Evolutionary conservation across 1,140 invertebrate species (phyloP), one percentile per base, ranked within the genome.

Genomic region (Drosophila novamexicana): DNA sequence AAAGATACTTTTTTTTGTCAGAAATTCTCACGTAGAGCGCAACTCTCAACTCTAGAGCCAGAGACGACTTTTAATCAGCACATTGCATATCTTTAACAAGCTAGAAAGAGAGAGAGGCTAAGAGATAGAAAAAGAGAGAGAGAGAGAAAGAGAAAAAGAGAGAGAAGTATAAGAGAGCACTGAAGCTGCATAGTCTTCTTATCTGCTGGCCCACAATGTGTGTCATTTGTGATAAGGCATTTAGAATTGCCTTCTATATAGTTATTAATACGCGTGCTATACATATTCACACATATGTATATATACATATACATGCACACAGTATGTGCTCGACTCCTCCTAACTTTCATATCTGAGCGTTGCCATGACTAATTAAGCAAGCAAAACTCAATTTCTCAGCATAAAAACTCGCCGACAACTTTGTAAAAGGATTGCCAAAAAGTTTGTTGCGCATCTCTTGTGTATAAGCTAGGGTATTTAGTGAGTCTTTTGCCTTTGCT

Each of bases 351-450:
- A 36, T 42, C 29, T 8, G 62, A 36, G 14, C 57, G 40, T 61
- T 69, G 75, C 79, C 82, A 85, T 85, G 82, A 85, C 82, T 88
- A 85, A 85, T 85, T 85, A 88, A 82, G 71, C 76, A 85, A 77
- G 73, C 82, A 88, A 79, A 84, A 85, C 70, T 79, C 79, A 79
- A 85, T 75, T 79, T 85, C 79, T 79, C 64, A 81, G 82, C 83
- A 85, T 79, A 72, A 76, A 81, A 85, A 86, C 61, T 49, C 81
- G 79, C 82, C 82, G 83, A 85, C 79, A 85, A 85, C 83, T 76
- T 85, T 85, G 82, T 85, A 84, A 85, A 72, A 82, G 79, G 70
- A 75, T 78, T 81, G 70, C 75, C 63, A 52, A 81, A 86, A 75
- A 65, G 14, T 73, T 40, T 54, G 61, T 71, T 56, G 68, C 68